Percentiles rank a stretch among this genome's conserved stretches.
These are phyloP conservation scores for Drosophila formosana DNA, from an alignment of 2,888 invertebrate species.

Conservation along the genomic window DNA sequence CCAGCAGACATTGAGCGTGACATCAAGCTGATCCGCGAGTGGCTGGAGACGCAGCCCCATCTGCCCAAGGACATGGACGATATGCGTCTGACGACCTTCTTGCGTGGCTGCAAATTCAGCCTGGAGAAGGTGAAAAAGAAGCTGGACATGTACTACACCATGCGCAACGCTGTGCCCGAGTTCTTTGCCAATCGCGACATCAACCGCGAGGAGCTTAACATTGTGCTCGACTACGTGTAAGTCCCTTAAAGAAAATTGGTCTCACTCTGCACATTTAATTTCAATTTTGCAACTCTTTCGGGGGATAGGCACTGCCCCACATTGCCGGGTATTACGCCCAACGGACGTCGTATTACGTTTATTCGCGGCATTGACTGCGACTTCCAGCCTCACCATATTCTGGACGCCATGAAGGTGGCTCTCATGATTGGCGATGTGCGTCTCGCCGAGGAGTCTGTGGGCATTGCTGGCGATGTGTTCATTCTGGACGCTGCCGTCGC, in stretches of 20 bases:
- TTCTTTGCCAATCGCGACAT: slow-evolving; percentile 92
- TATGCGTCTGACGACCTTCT: slow-evolving; percentile 91
- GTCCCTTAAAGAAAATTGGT: slow-evolving; percentile 72
- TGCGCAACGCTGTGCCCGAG: slow-evolving; percentile 93
- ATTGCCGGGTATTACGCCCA: slow-evolving; percentile 92
- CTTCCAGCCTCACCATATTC: slow-evolving; percentile 89
- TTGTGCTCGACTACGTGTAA: slow-evolving; percentile 90
- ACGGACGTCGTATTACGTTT: slow-evolving; percentile 91
- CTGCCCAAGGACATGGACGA: slow-evolving; percentile 90
- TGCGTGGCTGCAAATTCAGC: slow-evolving; percentile 94
- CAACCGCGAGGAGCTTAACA: slow-evolving; percentile 89
- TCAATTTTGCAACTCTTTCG: not conserved
- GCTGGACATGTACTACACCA: slow-evolving; percentile 95
- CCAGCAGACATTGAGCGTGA: slow-evolving; percentile 87
- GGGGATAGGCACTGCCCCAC: slow-evolving; percentile 90
- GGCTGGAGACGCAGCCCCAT: slow-evolving; percentile 89
- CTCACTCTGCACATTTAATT: not conserved
- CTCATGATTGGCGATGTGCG: slow-evolving; percentile 94
- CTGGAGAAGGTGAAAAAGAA: slow-evolving; percentile 94
- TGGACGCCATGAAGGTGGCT: slow-evolving; percentile 92
- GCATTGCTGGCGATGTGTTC: slow-evolving; percentile 94
- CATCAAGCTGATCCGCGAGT: slow-evolving; percentile 88
- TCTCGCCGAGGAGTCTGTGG: slow-evolving; percentile 90
- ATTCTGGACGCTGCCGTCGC: slow-evolving; percentile 92
- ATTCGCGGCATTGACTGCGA: slow-evolving; percentile 91